These are phyloP conservation scores for Lethenteron reissneri DNA, from an alignment of 2,113 vertebrate genomes.

Conservation along the genomic window DNA sequence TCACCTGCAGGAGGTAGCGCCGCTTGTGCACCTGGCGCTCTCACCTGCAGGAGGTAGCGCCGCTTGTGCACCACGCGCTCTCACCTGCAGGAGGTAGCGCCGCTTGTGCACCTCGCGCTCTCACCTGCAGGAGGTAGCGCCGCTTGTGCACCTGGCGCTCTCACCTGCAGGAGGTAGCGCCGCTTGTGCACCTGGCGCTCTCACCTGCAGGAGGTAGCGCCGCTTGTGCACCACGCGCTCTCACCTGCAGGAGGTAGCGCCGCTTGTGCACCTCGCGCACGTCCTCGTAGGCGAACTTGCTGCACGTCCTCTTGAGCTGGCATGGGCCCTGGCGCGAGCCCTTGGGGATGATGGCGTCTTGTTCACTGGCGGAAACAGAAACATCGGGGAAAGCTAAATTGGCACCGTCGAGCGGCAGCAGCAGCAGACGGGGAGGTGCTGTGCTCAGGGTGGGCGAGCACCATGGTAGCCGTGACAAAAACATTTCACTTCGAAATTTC, in stretches of 20 bases:
- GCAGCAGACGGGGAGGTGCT: too few relatives aligned
- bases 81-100: too few relatives aligned
- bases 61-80: too few relatives aligned
- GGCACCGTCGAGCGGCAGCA: too few relatives aligned
- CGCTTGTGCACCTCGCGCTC: too few relatives aligned
- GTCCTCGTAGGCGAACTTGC: slow-evolving; percentile 93
- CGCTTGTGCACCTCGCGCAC: slow-evolving; percentile 97
- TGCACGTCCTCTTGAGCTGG: slow-evolving; percentile 78
- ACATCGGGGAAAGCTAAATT: background rate
- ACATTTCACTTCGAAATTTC: background rate
- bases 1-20: too few relatives aligned
- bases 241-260: slow-evolving; percentile 79
- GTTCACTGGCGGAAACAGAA: slow-evolving; percentile 31
- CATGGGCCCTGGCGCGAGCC: slow-evolving; percentile 82
- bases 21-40: too few relatives aligned
- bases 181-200: slow-evolving; percentile 83
- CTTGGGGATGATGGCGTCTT: slow-evolving; percentile 84
- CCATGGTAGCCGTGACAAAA: too few relatives aligned
- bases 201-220: slow-evolving; percentile 79
- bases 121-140: too few relatives aligned
- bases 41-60: too few relatives aligned
- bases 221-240: slow-evolving; percentile 55
- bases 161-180: slow-evolving; percentile 79
- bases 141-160: background rate
- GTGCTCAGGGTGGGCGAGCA: too few relatives aligned